Conservation (phyloP, 1,140 invertebrate species). For the Aporrectodea caliginosa region DNA sequence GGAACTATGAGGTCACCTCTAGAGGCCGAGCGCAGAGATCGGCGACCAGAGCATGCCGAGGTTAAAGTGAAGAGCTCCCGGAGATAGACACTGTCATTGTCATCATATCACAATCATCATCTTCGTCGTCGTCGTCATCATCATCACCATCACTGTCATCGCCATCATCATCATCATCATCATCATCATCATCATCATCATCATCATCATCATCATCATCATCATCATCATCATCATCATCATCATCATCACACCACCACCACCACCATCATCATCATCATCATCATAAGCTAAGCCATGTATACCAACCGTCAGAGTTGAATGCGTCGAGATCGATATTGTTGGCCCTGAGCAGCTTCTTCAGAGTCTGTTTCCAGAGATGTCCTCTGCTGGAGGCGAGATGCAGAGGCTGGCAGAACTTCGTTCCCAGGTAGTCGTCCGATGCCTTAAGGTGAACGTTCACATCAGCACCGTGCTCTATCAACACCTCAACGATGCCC, state of each 20-base stretch:
- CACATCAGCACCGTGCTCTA: conserved; percentile 12
- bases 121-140: neutral
- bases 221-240: conserved; percentile 3
- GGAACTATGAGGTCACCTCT: no score
- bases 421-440: neutral
- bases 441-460: neutral
- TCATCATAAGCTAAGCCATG: neutral
- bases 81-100: no score
- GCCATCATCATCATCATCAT: neutral
- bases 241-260: neutral
- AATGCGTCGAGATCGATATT: conserved; percentile 1
- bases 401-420: conserved; percentile 10
- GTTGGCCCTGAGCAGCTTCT: neutral
- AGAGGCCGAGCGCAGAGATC: no score
- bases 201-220: conserved; percentile 2
- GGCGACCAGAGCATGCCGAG: no score
- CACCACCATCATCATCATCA: neutral
- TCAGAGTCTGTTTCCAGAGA: conserved; percentile 6
- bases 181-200: conserved; percentile 2
- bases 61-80: no score
- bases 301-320: conserved; percentile 2
- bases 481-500: neutral
- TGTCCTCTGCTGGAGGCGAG: neutral
- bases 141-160: neutral
- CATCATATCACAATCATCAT: neutral